Evolutionary conservation across 2,797 vertebrate species (phyloP).

Genomic region (Eptatretus atami): DNA sequence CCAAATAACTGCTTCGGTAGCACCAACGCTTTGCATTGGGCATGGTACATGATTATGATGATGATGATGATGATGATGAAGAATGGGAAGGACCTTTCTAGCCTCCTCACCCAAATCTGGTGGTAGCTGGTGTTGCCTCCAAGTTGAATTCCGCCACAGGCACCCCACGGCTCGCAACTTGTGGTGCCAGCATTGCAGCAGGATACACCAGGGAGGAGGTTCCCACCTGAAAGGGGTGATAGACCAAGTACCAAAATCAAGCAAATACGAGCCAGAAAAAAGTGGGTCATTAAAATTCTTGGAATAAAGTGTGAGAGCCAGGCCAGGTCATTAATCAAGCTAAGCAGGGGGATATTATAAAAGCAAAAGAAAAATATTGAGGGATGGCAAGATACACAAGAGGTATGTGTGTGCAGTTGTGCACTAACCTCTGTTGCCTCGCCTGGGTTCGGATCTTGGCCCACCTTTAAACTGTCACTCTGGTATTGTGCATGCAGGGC

Average conservation of each 20-base stretch:
- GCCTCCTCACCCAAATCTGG: slow-evolving; percentile 35
- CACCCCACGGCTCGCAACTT: slow-evolving; percentile 44
- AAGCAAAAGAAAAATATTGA: slow-evolving; percentile 1
- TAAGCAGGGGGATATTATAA: background rate
- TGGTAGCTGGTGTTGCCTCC: slow-evolving; percentile 27
- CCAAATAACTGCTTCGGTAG: no score
- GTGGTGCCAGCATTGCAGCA: slow-evolving; percentile 67
- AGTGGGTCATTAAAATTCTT: no score
- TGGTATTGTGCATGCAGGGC: no score
- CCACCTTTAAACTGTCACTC: no score
- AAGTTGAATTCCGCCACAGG: slow-evolving; percentile 73
- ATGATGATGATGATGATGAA: no score
- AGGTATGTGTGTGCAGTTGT: no score
- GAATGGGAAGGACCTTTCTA: no score
- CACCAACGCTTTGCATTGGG: no score
- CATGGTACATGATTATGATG: no score
- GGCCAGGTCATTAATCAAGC: background rate
- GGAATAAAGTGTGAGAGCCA: background rate
- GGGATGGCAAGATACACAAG: background rate
- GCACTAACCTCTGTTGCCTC: background rate
- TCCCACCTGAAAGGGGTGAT: slow-evolving; percentile 26
- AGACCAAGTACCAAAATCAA: no score
- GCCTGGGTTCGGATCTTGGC: background rate
- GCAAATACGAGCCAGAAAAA: no score
- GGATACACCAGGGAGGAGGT: slow-evolving; percentile 76